Conservation (phyloP, 2,888 invertebrate species). For the Troglohyphantes excavatus region DNA sequence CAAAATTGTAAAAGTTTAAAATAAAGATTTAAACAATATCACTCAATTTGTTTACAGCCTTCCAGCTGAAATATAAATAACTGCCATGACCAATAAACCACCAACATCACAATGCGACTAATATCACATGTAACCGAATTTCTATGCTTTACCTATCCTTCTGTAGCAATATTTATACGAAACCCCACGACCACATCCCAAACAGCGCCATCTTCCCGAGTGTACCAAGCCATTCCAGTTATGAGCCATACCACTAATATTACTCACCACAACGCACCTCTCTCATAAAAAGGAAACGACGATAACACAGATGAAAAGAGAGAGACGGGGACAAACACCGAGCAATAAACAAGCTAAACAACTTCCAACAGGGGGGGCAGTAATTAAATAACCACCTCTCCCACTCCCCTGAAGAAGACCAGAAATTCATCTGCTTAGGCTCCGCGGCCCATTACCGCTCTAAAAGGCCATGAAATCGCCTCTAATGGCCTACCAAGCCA, state of each 20-base stretch:
- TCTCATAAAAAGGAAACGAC: not conserved
- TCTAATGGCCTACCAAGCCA: conserved; percentile 67
- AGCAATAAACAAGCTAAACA: conserved; percentile 52
- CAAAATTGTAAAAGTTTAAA: too few relatives aligned
- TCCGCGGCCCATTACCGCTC: conserved; percentile 72
- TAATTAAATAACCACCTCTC: conserved; percentile 76
- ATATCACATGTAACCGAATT: too few relatives aligned
- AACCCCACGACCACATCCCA: not conserved
- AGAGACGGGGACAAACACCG: conserved; percentile 22
- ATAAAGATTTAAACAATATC: too few relatives aligned
- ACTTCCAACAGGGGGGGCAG: conserved; percentile 24
- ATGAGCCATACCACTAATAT: conserved; percentile 1
- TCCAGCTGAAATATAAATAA: too few relatives aligned
- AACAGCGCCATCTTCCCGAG: not conserved
- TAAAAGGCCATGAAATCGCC: conserved; percentile 74
- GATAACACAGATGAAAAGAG: conserved; percentile 1
- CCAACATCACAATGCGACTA: too few relatives aligned
- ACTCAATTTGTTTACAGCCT: too few relatives aligned
- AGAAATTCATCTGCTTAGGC: conserved; percentile 71
- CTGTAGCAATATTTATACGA: too few relatives aligned
- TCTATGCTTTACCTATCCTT: too few relatives aligned
- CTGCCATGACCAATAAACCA: too few relatives aligned
- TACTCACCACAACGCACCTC: conserved; percentile 25
- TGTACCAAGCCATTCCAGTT: not conserved
- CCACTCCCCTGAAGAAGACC: conserved; percentile 57